These are phyloP conservation scores for Hephaestus fuliginosus DNA, from an alignment of 2,797 vertebrate genomes.

Conservation along the genomic window DNA sequence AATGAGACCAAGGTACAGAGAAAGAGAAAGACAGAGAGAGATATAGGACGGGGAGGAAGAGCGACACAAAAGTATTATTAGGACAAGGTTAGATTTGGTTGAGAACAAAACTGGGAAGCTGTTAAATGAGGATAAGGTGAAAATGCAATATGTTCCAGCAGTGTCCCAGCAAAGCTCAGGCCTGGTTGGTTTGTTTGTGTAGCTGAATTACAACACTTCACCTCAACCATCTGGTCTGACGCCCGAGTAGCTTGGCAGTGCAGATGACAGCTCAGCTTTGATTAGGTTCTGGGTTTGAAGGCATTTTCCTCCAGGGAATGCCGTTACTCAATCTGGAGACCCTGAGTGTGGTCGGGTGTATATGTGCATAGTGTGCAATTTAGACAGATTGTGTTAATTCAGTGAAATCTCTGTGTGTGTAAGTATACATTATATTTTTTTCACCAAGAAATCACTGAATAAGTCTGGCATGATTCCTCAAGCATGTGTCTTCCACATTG, in stretches of 20 bases:
- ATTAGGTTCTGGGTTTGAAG: constrained; percentile 63
- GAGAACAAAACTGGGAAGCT: constrained; percentile 44
- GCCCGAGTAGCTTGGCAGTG: constrained; percentile 49
- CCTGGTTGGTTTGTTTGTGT: constrained; percentile 51
- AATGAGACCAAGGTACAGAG: constrained; percentile 66
- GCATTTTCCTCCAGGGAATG: constrained; percentile 42
- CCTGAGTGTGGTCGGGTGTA: constrained; percentile 4
- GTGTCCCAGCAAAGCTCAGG: constrained; percentile 22
- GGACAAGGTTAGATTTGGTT: constrained; percentile 56
- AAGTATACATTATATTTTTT: constrained; percentile 13
- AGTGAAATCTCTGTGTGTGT: background rate
- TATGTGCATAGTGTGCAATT: background rate
- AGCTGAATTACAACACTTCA: constrained; percentile 62
- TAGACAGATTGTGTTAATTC: background rate
- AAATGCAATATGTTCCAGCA: constrained; percentile 50
- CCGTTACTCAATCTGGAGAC: constrained; percentile 45
- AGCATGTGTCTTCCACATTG: background rate
- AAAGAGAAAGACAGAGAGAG: constrained; percentile 25
- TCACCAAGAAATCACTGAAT: constrained; percentile 17
- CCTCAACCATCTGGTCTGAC: constrained; percentile 66
- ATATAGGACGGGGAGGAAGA: constrained; percentile 39
- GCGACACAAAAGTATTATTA: constrained; percentile 54
- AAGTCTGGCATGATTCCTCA: constrained; percentile 8
- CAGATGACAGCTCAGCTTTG: constrained; percentile 63
- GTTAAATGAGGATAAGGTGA: constrained; percentile 50